Conservation (phyloP, 2,797 vertebrate genomes). For the Acanthurus tractus region DNA sequence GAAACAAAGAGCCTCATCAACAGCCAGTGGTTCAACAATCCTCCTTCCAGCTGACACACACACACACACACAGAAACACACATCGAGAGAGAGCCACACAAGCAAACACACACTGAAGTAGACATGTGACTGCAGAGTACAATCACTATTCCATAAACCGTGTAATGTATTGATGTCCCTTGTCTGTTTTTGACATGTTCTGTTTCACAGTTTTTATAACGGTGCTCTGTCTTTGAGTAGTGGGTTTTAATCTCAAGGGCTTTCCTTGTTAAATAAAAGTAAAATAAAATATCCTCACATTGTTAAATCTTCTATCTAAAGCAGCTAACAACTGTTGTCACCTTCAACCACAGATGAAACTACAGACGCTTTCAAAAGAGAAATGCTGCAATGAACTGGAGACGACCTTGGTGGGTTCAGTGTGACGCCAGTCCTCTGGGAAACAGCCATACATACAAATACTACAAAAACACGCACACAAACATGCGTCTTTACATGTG, state of each 20-base stretch:
- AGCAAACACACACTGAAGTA: background rate
- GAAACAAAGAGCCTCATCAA: constrained; percentile 49
- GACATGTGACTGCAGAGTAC: background rate
- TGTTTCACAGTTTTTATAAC: no score
- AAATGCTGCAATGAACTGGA: constrained; percentile 24
- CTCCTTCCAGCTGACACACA: constrained; percentile 6
- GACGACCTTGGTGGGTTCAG: constrained; percentile 39
- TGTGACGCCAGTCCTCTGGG: constrained; percentile 23
- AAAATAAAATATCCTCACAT: no score
- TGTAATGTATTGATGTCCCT: no score
- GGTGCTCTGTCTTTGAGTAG: no score
- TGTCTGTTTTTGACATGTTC: no score
- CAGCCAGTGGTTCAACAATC: constrained; percentile 27
- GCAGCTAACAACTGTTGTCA: background rate
- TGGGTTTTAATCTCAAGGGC: no score
- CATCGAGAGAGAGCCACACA: background rate
- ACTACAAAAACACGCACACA: background rate
- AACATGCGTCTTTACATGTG: background rate
- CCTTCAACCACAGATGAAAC: constrained; percentile 33
- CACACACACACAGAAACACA: constrained; percentile 9
- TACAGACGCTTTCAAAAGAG: constrained; percentile 21
- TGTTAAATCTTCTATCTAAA: constrained; percentile 7
- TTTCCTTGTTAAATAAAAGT: no score
- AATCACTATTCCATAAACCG: no score
- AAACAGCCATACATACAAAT: constrained; percentile 17